phyloP scores from a whole-genome alignment of 2,888 invertebrate species.

The Dascillus cervinus region DNA sequence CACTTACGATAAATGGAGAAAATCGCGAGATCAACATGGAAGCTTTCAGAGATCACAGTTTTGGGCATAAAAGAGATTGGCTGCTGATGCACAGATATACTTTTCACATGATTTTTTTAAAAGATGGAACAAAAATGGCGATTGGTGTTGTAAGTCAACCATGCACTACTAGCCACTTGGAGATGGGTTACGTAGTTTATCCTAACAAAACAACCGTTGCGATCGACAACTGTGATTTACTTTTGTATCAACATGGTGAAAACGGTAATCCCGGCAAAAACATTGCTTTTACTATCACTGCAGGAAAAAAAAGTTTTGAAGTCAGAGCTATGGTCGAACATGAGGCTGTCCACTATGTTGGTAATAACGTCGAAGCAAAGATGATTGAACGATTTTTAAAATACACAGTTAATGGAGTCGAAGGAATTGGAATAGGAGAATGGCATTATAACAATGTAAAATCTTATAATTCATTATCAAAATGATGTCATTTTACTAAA shows the following conservation, averaged over 20 bases:
- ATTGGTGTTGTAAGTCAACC: constrained; percentile 74
- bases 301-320: constrained; percentile 50
- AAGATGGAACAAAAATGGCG: constrained; percentile 59
- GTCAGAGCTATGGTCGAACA: constrained; percentile 56
- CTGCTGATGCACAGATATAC: constrained; percentile 68
- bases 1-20: constrained; percentile 49
- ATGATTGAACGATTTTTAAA: constrained; percentile 55
- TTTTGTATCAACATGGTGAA: constrained; percentile 62
- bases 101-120: constrained; percentile 67
- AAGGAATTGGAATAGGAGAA: constrained; percentile 64
- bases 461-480: no score
- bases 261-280: constrained; percentile 55
- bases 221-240: constrained; percentile 54
- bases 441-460: constrained; percentile 56
- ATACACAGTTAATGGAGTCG: constrained; percentile 52
- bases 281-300: constrained; percentile 56
- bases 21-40: constrained; percentile 46
- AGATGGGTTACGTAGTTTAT: constrained; percentile 55
- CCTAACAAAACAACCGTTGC: constrained; percentile 45
- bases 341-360: constrained; percentile 56
- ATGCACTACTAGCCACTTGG: constrained; percentile 54
- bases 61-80: constrained; percentile 67
- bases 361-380: constrained; percentile 59
- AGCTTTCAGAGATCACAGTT: constrained; percentile 74
- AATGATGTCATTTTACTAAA: no score